Evolutionary conservation across 2,888 invertebrate genomes (phyloP), one percentile per base, ranked within the genome.

Genomic region (Habrosyne pyritoides): DNA sequence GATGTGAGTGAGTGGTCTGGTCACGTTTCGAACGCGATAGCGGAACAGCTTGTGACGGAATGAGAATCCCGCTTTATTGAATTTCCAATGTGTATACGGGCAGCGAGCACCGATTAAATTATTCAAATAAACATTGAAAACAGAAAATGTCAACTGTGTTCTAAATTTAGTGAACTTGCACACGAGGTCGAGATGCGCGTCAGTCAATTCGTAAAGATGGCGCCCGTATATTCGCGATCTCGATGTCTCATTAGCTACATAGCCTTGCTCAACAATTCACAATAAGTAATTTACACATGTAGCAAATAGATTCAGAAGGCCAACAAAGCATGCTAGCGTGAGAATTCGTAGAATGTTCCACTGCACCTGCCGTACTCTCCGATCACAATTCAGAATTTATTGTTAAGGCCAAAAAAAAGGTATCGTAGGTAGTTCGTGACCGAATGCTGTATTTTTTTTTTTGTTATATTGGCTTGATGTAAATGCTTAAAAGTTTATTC

Each of bases 91-190:
- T 14, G 36, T 54, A 47, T 56, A 59, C 26, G 52, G 55, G 21
- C 50, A 51, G 50, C 55, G 61, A 66, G 63, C 52, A 62, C 54
- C 42, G 56, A 63, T 67, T 59, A 55, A 64, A 58, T 48, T 57
- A 62, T 65, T 63, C 56, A 57, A 61, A 55, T 61, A 59, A 62
- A 63, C 55, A 59, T 57, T 52, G 64, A 59, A 59, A 66, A 57
- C 68, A 62, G 66, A 67, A 73, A 80, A 76, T 84, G 81, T 80
- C 82, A 83, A 79, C 75, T 57, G 69, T 70, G 77, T 78, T 85
- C 83, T 84, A 84, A 86, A 82, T 81, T 84, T 84, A 86, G 80
- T 83, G 81, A 84, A 83, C 80, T 82, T 81, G 79, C 75, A 80
- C 76, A 78, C 84, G 84, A 83, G 83, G 83, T 80, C 79, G 78